Evolutionary conservation across 2,888 invertebrate species (phyloP).

Genomic region (Rutpela maculata): DNA sequence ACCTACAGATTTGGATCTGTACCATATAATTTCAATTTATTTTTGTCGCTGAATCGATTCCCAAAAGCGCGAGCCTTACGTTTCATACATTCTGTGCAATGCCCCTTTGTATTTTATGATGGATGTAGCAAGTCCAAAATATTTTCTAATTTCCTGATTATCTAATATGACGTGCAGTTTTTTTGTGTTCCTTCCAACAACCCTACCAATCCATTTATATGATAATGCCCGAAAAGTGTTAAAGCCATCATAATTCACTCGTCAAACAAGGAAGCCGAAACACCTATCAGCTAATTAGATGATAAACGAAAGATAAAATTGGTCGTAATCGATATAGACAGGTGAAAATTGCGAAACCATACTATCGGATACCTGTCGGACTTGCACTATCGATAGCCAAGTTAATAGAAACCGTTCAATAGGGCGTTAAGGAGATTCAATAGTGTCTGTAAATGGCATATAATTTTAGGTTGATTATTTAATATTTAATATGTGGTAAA

Average conservation of each 20-base stretch:
- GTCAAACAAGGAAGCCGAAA: constrained; percentile 39
- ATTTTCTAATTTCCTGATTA: constrained; percentile 30
- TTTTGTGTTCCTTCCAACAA: constrained; percentile 7
- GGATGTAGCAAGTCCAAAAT: neutral
- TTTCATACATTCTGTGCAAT: too few relatives aligned
- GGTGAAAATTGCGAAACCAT: constrained; percentile 59
- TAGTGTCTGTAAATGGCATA: neutral
- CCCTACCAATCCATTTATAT: constrained; percentile 33
- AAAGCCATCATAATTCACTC: constrained; percentile 28
- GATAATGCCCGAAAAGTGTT: constrained; percentile 34
- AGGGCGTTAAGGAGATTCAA: neutral
- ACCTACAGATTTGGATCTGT: too few relatives aligned
- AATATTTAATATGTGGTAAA: too few relatives aligned
- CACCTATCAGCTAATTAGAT: constrained; percentile 50
- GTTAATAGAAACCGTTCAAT: constrained; percentile 17
- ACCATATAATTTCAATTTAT: too few relatives aligned
- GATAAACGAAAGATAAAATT: constrained; percentile 56
- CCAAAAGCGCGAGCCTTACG: too few relatives aligned
- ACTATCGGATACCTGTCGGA: constrained; percentile 18
- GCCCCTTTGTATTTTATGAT: neutral
- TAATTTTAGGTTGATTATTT: too few relatives aligned
- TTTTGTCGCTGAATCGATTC: too few relatives aligned
- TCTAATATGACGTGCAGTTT: constrained; percentile 36
- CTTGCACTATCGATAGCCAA: constrained; percentile 10
- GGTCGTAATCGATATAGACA: constrained; percentile 57